Evolutionary conservation across 1,140 invertebrate species (phyloP).

Genomic region (Apocrypta bakeri): DNA sequence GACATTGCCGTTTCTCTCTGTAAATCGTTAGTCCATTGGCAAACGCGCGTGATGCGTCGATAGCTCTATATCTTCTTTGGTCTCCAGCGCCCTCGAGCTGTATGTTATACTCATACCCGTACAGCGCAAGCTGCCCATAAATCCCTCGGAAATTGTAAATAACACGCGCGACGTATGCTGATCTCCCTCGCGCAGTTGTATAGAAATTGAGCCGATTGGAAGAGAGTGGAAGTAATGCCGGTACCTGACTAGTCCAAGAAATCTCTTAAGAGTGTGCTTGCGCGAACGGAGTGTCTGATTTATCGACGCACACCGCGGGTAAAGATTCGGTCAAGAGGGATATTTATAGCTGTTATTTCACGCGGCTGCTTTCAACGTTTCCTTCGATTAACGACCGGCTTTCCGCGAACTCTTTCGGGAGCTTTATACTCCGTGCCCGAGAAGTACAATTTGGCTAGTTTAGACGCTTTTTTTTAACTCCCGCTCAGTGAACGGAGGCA

Average conservation of each 20-base stretch:
- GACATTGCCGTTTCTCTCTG: not conserved
- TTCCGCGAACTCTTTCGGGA: constrained; percentile 25
- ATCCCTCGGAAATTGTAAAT: constrained; percentile 70
- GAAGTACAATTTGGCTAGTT: constrained; percentile 35
- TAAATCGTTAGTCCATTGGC: constrained; percentile 28
- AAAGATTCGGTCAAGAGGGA: constrained; percentile 38
- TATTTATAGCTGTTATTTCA: constrained; percentile 47
- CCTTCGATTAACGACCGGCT: constrained; percentile 44
- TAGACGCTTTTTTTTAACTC: not conserved
- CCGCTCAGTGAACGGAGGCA: not conserved
- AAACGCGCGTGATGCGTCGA: not conserved
- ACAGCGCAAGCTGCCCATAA: constrained; percentile 58
- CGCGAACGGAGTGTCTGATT: constrained; percentile 24
- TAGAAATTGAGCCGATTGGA: constrained; percentile 19
- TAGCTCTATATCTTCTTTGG: not conserved
- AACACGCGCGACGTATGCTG: constrained; percentile 68
- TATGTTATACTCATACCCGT: not conserved
- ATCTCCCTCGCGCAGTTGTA: constrained; percentile 57
- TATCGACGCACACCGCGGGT: constrained; percentile 38
- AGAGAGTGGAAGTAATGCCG: constrained; percentile 13
- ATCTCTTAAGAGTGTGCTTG: constrained; percentile 16
- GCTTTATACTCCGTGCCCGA: not conserved
- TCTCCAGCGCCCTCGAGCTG: constrained; percentile 60
- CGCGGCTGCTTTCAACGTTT: constrained; percentile 42
- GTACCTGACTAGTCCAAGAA: constrained; percentile 30